Evolutionary conservation across 2,888 invertebrate genomes (phyloP), one percentile per base, ranked within the genome.

Genomic region (Protodeltote pygarga): DNA sequence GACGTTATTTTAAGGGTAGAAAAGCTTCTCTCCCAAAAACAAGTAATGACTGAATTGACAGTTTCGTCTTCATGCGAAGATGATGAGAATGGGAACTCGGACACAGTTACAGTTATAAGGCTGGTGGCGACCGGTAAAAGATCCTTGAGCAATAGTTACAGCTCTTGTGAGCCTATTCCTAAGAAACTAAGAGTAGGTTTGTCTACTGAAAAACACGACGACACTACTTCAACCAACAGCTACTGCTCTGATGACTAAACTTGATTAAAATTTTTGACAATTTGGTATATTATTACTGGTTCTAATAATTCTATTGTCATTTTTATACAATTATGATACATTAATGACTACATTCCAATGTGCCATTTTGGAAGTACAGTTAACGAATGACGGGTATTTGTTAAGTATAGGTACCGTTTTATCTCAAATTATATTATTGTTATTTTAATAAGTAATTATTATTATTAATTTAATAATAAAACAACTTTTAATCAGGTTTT

Each of bases 1-100:
- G 82, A 81, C 38, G 79, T 88, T 5, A 84, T 85, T 19, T 67
- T 80, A 32, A 80, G 79, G 53, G 86, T 92, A n/a, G 84, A 91
- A 34, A 81, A 76, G 33, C 65, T 92, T 13, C 70, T 92, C 16
- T 64, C 80, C 0, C 65, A 77, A 21, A 71, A 73, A 25, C 48
- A 61, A 8, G 66, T 79, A 35, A 40, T 65, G 6, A 70, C 65
- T n/a, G 67, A 75, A 2, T 51, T 79, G 31, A 73, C 79, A 1
- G 45, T 79, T 2, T 72, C 78, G 9, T 75, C 80, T 6, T 66
- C 53, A 14, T 57, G 51, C 29, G 68, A 77, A 4, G 79, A 85
- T 27, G 83, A 89, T 29, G 87, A 87, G 33, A 84, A 81, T 41
- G 77, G 73, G 25, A 81, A 79, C 17, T 51, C 65, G 0, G 74